Evolutionary conservation across 2,888 invertebrate genomes (phyloP), one percentile per base, ranked within the genome.

Genomic region (Anoplius nigerrimus): DNA sequence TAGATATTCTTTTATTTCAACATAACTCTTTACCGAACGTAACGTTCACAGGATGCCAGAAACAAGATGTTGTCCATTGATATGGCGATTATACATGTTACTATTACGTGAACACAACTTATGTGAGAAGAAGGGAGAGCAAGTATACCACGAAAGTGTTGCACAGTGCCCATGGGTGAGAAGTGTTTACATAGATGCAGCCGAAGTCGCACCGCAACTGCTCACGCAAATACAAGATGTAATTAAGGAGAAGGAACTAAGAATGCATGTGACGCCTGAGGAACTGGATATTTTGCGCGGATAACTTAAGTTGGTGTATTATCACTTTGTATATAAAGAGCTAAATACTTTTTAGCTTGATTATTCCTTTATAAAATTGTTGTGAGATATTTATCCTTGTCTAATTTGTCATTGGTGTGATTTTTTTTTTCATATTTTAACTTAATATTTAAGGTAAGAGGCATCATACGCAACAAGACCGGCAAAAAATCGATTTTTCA

Each of bases 221-320:
- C 74, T 88, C 71, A 90, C 91, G 0, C 93, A 93, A 89, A 91
- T 95, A 76, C 93, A 94, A 82, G 95, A 95, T 89, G 89, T 94
- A 65, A 91, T 95, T 82, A 92, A 94, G 61, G 95, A 95, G 85
- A 94, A 94, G 82, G 92, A 93, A 83, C 89, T 95, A 69, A 90
- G 95, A 61, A 90, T 94, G 80, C 95, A 94, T 88, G 93, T 95
- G 53, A 92, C 95, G 53, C 93, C 93, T 0, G 94, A 95, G 87
- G 95, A 95, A 89, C 90, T 95, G 66, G 92, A 92, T 74, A 91
- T 93, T 67, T 85, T 94, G 46, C 89, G 93, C 77, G 90, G 86
- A 16, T 57, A 34, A 34, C 13, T 24, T 22, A 22, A 20, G n/a
- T 13, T 22, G 13, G 13, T 22, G 22, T 53, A 15, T 21, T 22